Evolutionary conservation across 2,888 invertebrate genomes (phyloP).

Genomic region (Tholera decimalis): DNA sequence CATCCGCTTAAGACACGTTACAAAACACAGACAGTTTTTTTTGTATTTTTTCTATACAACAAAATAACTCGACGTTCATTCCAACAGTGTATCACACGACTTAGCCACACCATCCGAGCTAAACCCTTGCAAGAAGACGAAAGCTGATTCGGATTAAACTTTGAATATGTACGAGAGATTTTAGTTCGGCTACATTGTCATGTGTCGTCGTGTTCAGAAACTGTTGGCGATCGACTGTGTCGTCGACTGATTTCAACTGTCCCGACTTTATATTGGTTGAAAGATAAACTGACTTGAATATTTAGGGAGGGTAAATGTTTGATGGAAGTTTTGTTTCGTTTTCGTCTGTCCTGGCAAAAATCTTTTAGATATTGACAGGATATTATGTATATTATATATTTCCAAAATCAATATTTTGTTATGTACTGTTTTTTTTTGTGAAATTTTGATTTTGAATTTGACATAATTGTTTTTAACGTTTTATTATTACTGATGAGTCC

Average conservation of each 20-base stretch:
- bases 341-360: constrained; percentile 3
- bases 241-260: constrained; percentile 63
- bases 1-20: not conserved
- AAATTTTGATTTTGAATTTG: no score
- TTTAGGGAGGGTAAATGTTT: constrained; percentile 27
- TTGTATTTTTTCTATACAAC: not conserved
- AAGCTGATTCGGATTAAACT: constrained; percentile 87
- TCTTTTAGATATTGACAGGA: not conserved
- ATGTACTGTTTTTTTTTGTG: no score
- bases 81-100: constrained; percentile 60
- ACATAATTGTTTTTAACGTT: no score
- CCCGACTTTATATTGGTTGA: constrained; percentile 42
- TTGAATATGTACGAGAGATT: constrained; percentile 84
- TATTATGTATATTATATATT: not conserved
- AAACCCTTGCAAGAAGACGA: constrained; percentile 76
- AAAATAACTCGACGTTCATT: constrained; percentile 25
- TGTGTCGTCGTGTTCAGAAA: constrained; percentile 68
- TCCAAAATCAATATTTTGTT: no score
- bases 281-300: constrained; percentile 46
- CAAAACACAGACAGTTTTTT: not conserved
- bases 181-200: constrained; percentile 70
- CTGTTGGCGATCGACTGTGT: constrained; percentile 62
- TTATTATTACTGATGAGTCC: no score
- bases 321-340: constrained; percentile 8
- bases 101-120: constrained; percentile 71